Percentiles rank a stretch among this genome's conserved stretches.
Conservation (phyloP, 2,113 vertebrate species). For the Pipra filicauda region DNA sequence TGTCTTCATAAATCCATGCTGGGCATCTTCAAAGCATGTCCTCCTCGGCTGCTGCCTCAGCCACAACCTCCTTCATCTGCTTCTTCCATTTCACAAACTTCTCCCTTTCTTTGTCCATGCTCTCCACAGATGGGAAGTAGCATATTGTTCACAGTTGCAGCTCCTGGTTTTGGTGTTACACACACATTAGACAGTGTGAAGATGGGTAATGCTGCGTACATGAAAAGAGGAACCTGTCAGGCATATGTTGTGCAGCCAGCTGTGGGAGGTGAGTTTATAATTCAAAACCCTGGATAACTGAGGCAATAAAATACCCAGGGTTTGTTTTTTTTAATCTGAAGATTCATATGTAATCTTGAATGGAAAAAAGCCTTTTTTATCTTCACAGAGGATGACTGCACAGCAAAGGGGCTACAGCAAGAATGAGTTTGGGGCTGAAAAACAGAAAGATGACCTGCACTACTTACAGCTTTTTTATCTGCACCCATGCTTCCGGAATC, state of each 20-base stretch:
- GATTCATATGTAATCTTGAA: not conserved
- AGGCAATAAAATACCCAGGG: not conserved
- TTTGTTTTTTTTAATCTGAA: not conserved
- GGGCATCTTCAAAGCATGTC: no score
- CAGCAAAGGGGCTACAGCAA: not conserved
- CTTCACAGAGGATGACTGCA: not conserved
- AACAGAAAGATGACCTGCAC: not conserved
- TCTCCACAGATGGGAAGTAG: not conserved
- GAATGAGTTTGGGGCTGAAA: not conserved
- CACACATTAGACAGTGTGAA: fast-evolving
- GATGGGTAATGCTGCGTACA: not conserved
- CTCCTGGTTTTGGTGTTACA: not conserved
- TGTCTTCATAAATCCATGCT: no score
- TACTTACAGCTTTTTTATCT: not conserved
- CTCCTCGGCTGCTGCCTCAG: no score
- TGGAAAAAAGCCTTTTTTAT: not conserved
- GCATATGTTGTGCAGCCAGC: not conserved
- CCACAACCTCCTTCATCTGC: no score
- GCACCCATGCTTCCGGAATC: no score
- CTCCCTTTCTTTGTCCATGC: no score
- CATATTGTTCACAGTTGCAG: not conserved
- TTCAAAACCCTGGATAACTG: not conserved
- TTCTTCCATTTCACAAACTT: no score
- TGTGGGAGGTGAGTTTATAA: not conserved
- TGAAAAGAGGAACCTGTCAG: not conserved